These are phyloP conservation scores for Drosophila bifasciata DNA, from an alignment of 1,140 invertebrate genomes.

Conservation along the genomic window DNA sequence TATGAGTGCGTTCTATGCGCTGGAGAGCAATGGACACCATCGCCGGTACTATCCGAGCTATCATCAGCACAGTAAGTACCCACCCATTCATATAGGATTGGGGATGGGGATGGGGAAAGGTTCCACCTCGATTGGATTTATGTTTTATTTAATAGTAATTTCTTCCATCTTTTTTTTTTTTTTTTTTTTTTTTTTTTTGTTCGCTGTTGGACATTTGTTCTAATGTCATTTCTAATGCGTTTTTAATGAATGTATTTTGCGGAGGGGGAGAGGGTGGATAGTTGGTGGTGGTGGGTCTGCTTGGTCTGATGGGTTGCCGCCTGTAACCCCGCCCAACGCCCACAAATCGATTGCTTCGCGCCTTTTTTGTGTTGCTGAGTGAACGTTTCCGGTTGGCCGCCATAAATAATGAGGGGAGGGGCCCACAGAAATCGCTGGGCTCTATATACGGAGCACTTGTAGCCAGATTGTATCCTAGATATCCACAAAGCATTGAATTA, in stretches of 20 bases:
- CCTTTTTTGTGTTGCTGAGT: slow-evolving; percentile 69
- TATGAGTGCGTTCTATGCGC: slow-evolving; percentile 83
- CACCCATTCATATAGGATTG: not conserved
- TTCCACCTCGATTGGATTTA: slow-evolving; percentile 33
- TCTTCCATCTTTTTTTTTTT: slow-evolving; percentile 46
- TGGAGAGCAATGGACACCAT: slow-evolving; percentile 82
- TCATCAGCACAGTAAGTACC: slow-evolving; percentile 83
- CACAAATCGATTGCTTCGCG: slow-evolving; percentile 83
- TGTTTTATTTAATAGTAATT: slow-evolving; percentile 68
- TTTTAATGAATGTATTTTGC: slow-evolving; percentile 76
- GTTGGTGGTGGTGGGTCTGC: slow-evolving; percentile 25
- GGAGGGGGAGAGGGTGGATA: slow-evolving; percentile 10
- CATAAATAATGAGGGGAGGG: slow-evolving; percentile 20
- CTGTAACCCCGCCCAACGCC: slow-evolving; percentile 25
- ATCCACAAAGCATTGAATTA: slow-evolving; percentile 18
- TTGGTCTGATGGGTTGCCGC: not conserved
- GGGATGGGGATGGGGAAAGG: not conserved
- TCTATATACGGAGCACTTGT: slow-evolving; percentile 21
- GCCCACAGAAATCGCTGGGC: slow-evolving; percentile 10
- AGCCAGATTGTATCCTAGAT: slow-evolving; percentile 21
- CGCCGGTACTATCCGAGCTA: slow-evolving; percentile 83
- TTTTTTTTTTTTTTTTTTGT: slow-evolving; percentile 46
- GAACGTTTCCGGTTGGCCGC: slow-evolving; percentile 69
- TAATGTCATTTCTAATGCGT: slow-evolving; percentile 83
- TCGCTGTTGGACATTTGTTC: slow-evolving; percentile 64